Conservation (phyloP, 2,113 vertebrate genomes). For the Eubucco bourcierii region DNA sequence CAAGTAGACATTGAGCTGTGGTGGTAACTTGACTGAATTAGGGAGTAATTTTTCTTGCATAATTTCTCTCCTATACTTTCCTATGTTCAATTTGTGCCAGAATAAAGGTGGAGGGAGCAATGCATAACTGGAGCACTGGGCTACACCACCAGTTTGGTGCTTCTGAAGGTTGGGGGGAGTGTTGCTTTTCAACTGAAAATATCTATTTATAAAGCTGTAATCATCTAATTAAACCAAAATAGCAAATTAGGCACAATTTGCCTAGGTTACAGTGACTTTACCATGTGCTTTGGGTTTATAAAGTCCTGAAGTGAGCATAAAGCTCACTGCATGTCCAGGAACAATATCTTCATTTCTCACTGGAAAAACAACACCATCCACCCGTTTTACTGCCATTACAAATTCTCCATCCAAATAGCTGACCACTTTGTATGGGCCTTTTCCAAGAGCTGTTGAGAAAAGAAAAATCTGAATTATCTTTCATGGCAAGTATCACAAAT, state of each 20-base stretch:
- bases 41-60: background rate
- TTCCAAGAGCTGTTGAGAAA: constrained; percentile 85
- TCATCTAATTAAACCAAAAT: background rate
- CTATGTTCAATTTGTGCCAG: background rate
- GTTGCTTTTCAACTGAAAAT: background rate
- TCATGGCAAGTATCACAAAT: background rate
- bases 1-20: rapidly evolving
- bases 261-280: constrained; percentile 59
- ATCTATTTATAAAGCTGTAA: background rate
- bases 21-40: background rate
- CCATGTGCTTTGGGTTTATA: constrained; percentile 86
- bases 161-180: background rate
- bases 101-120: background rate
- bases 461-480: background rate
- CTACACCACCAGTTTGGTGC: background rate
- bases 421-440: constrained; percentile 88
- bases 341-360: constrained; percentile 52
- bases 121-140: background rate
- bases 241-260: background rate
- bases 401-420: constrained; percentile 75
- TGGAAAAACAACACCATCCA: constrained; percentile 74
- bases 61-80: background rate
- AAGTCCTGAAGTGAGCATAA: constrained; percentile 93
- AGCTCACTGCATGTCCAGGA: constrained; percentile 73
- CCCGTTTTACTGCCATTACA: constrained; percentile 72